Evolutionary conservation across 2,888 invertebrate species (phyloP).

Genomic region (Drosophila seclusa): DNA sequence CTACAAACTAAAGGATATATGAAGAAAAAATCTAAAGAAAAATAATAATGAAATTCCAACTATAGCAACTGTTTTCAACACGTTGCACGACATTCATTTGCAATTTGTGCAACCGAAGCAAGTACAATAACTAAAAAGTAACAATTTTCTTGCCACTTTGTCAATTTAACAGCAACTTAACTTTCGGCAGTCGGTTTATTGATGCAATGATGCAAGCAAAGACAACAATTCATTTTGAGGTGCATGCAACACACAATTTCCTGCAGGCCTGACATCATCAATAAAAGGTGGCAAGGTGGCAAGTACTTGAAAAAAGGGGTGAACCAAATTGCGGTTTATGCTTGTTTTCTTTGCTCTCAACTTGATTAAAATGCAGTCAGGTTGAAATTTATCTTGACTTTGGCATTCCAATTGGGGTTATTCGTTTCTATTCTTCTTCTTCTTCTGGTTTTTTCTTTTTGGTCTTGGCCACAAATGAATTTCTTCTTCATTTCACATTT

Average conservation of each 20-base stretch:
- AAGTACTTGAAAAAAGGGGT: constrained; percentile 34
- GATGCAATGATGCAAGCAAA: constrained; percentile 39
- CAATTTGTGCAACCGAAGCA: constrained; percentile 31
- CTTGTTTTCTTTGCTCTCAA: constrained; percentile 35
- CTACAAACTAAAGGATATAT: no score
- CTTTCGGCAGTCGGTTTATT: constrained; percentile 19
- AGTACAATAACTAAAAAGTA: constrained; percentile 3
- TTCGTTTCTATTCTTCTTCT: not conserved
- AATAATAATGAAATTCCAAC: no score
- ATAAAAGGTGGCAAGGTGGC: constrained; percentile 38
- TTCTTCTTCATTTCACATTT: constrained; percentile 35
- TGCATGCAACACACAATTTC: constrained; percentile 2
- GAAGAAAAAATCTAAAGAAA: no score
- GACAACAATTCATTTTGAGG: constrained; percentile 32
- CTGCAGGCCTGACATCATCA: not conserved
- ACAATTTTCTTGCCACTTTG: constrained; percentile 32
- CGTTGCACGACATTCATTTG: constrained; percentile 6
- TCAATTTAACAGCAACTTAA: constrained; percentile 59
- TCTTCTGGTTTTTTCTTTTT: not conserved
- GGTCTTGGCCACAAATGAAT: constrained; percentile 55
- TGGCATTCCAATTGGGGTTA: constrained; percentile 43
- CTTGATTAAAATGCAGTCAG: constrained; percentile 82
- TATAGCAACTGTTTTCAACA: constrained; percentile 1
- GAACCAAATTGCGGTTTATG: constrained; percentile 38
- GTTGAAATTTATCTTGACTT: constrained; percentile 68